Conservation (phyloP, 1,140 invertebrate genomes). For the Antheraea pernyi region DNA sequence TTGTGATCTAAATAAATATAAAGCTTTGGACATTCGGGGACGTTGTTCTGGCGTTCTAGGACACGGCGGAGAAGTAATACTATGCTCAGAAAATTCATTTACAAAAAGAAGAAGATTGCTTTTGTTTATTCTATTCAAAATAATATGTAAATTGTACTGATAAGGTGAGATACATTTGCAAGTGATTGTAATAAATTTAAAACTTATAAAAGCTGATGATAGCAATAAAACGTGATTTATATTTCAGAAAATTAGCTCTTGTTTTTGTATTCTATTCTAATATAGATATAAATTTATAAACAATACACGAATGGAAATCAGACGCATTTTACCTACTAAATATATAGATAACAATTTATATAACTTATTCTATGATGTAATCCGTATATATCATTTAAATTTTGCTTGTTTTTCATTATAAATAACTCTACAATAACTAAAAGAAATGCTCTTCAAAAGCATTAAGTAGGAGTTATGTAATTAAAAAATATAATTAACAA, state of each 20-base stretch:
- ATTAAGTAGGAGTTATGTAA: too few relatives aligned
- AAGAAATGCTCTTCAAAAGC: too few relatives aligned
- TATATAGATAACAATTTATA: too few relatives aligned
- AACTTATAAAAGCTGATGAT: neutral
- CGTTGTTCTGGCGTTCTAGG: neutral
- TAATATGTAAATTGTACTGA: too few relatives aligned
- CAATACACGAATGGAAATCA: too few relatives aligned
- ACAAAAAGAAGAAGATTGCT: neutral
- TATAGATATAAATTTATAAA: neutral
- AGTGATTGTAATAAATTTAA: neutral
- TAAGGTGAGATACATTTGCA: neutral
- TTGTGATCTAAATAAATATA: constrained; percentile 8
- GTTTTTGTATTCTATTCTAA: neutral
- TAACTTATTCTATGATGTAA: too few relatives aligned
- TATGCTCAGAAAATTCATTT: neutral
- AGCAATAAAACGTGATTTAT: neutral
- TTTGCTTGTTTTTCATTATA: too few relatives aligned
- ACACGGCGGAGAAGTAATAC: too few relatives aligned
- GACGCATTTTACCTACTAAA: too few relatives aligned
- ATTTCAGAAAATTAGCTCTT: neutral
- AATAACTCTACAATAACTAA: too few relatives aligned
- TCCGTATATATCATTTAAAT: too few relatives aligned
- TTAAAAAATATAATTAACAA: too few relatives aligned
- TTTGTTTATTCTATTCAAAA: neutral
- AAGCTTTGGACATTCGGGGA: constrained; percentile 3